These are phyloP conservation scores for Sander lucioperca DNA, from an alignment of 2,113 vertebrate species.

Conservation along the genomic window DNA sequence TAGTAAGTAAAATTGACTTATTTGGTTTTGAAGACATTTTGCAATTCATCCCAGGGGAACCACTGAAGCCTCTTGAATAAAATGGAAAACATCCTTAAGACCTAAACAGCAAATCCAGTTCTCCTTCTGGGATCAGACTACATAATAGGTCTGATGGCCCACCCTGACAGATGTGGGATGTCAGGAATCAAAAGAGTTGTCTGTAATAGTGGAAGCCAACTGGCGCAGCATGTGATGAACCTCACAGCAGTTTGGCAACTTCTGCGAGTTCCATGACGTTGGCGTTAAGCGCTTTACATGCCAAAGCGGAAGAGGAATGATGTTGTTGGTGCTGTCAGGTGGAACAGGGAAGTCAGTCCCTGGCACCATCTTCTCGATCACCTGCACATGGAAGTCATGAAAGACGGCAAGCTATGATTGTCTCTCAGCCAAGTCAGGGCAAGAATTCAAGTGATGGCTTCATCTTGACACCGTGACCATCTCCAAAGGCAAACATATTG, in stretches of 20 bases:
- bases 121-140: conserved; percentile 9
- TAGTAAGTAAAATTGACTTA: neutral
- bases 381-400: neutral
- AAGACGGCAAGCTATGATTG: neutral
- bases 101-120: neutral
- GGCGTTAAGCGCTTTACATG: neutral
- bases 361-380: neutral
- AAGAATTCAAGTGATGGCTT: neutral
- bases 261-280: neutral
- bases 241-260: neutral
- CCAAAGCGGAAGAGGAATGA: neutral
- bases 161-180: neutral
- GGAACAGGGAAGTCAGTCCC: neutral
- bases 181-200: neutral
- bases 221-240: neutral
- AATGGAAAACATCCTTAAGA: conserved; percentile 2
- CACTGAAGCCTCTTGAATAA: neutral
- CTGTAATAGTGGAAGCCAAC: neutral
- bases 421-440: neutral
- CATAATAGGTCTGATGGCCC: neutral
- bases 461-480: conserved; percentile 6
- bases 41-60: neutral
- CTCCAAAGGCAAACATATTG: neutral
- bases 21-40: neutral
- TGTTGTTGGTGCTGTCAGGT: neutral